Conservation (phyloP, 1,140 invertebrate species). For the Micrasema minimum region DNA sequence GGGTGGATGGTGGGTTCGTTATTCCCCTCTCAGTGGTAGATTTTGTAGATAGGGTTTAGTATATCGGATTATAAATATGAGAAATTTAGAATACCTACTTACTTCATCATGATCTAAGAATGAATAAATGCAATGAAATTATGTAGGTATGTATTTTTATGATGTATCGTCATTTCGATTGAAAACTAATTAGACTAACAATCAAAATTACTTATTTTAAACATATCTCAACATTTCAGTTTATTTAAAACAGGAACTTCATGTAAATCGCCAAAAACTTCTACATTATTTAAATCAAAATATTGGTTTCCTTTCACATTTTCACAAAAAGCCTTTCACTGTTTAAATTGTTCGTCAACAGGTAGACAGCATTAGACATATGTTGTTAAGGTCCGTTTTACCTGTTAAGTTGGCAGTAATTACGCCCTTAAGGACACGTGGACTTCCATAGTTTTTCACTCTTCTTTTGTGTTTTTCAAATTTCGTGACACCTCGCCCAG, state of each 20-base stretch:
- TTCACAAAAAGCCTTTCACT: not conserved
- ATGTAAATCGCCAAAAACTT: not conserved
- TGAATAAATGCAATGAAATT: too few species aligned
- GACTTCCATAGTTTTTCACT: slow-evolving; percentile 48
- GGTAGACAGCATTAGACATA: slow-evolving; percentile 3
- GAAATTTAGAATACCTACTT: too few species aligned
- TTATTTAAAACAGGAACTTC: not conserved
- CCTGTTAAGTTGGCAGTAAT: slow-evolving; percentile 42
- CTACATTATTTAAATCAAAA: not conserved
- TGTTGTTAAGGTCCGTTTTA: slow-evolving; percentile 42
- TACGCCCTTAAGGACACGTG: slow-evolving; percentile 42
- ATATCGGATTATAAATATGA: too few species aligned
- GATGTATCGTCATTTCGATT: not conserved
- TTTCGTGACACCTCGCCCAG: too few species aligned
- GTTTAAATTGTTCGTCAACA: not conserved
- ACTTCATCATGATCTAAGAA: too few species aligned
- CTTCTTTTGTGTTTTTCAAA: too few species aligned
- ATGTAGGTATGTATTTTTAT: too few species aligned
- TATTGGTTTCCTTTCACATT: not conserved
- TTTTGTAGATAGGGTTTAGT: too few species aligned
- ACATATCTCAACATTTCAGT: too few species aligned
- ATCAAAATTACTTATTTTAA: not conserved
- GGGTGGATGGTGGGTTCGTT: too few species aligned
- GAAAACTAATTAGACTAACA: not conserved
- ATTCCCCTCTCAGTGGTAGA: too few species aligned